Evolutionary conservation across 64 coral and sea anemone genomes (phyloP).

Genomic region (Catalaphyllia jardinei): DNA sequence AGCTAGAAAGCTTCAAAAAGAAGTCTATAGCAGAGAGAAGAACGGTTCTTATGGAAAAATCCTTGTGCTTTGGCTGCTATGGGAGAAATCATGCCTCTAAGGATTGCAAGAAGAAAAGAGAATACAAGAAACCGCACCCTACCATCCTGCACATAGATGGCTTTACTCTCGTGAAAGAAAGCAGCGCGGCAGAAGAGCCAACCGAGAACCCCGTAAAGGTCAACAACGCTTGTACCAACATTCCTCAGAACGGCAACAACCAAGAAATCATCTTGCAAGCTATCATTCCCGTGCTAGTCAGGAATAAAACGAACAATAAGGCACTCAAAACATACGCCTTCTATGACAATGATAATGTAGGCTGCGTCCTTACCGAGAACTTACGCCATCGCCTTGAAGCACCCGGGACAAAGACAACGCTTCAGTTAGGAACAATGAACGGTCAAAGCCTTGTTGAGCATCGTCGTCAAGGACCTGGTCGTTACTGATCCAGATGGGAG

Average conservation of each 20-base stretch:
- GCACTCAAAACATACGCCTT: no score
- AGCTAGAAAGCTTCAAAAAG: slow-evolving; percentile 10
- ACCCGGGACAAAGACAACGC: not conserved
- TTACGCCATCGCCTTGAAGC: not conserved
- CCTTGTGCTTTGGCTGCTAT: slow-evolving; percentile 55
- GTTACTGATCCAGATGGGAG: not conserved
- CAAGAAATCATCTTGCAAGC: no score
- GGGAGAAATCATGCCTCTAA: slow-evolving; percentile 43
- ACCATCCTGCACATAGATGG: slow-evolving; percentile 58
- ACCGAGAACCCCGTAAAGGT: not conserved
- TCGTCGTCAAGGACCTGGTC: not conserved
- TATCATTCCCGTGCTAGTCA: no score
- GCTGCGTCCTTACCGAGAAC: no score
- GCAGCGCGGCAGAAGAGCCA: not conserved
- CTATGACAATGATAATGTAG: no score
- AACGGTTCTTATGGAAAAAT: slow-evolving; percentile 35
- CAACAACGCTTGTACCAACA: no score
- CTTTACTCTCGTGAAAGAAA: slow-evolving; percentile 10
- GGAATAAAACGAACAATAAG: no score
- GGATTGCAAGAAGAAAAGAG: slow-evolving; percentile 34
- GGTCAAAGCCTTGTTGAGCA: no score
- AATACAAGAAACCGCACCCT: slow-evolving; percentile 65
- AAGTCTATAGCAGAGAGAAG: slow-evolving; percentile 64
- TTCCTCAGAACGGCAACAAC: no score
- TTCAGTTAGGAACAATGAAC: not conserved